These are phyloP conservation scores for Merops nubicus DNA, from an alignment of 2,113 vertebrate species.

Conservation along the genomic window DNA sequence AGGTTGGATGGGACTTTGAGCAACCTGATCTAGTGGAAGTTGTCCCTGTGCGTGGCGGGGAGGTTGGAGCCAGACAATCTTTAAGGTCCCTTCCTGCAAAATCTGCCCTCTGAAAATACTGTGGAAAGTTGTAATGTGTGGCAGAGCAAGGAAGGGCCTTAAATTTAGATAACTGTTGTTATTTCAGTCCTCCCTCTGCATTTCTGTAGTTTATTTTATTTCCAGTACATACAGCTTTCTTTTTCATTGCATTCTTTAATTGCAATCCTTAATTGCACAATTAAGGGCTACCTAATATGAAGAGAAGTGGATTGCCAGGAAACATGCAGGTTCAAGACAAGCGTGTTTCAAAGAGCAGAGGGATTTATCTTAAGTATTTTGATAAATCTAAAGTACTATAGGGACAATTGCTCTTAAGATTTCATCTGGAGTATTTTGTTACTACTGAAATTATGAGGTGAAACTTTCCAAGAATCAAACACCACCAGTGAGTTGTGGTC, in stretches of 20 bases:
- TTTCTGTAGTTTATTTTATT: background rate
- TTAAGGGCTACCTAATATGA: background rate
- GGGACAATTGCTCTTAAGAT: too few relatives aligned
- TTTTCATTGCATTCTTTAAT: accelerated
- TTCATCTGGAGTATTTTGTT: background rate
- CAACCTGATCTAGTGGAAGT: background rate
- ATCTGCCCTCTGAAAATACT: background rate
- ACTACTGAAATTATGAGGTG: background rate
- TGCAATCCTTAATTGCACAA: background rate
- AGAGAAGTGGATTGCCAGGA: background rate
- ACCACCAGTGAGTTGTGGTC: background rate
- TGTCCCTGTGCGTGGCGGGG: background rate
- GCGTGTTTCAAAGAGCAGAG: background rate
- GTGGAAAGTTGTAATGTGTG: background rate
- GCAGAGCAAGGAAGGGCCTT: background rate
- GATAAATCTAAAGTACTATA: background rate
- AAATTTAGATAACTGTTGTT: background rate
- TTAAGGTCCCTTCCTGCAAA: background rate
- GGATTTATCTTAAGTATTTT: background rate
- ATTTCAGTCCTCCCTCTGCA: background rate
- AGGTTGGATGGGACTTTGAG: background rate
- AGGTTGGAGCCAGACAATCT: background rate
- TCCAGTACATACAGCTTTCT: background rate
- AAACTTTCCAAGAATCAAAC: background rate
- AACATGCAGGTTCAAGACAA: background rate